A percentile compares a stretch with the other conserved stretches of the same genome.
Evolutionary conservation across 1,140 invertebrate genomes (phyloP).

Genomic region (Anastrepha obliqua): DNA sequence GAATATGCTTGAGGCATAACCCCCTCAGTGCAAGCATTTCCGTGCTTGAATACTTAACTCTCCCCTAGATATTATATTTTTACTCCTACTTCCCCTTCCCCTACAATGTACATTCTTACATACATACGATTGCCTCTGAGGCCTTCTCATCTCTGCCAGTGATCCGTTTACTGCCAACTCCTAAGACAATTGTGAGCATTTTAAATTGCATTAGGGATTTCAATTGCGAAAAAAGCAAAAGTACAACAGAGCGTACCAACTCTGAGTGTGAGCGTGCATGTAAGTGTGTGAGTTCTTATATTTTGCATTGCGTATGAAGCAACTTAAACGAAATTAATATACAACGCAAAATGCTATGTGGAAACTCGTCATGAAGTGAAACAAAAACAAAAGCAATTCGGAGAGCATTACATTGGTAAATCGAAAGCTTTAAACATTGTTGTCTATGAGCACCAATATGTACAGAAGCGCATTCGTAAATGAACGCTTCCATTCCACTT

Average conservation of each 20-base stretch:
- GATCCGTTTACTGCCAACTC: background rate
- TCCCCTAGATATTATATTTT: background rate
- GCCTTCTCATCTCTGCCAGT: background rate
- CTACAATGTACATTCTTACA: background rate
- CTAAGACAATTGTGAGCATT: slow-evolving; percentile 9
- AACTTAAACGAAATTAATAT: slow-evolving; percentile 20
- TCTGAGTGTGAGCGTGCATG: background rate
- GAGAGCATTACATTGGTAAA: background rate
- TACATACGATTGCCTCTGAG: background rate
- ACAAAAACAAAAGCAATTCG: background rate
- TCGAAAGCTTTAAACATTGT: background rate
- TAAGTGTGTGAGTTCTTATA: background rate
- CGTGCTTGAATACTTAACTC: background rate
- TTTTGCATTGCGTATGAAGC: background rate
- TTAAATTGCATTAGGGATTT: slow-evolving; percentile 47
- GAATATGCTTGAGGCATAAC: background rate
- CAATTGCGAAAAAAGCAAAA: slow-evolving; percentile 13
- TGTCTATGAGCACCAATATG: background rate
- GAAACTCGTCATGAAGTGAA: background rate
- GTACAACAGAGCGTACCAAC: background rate
- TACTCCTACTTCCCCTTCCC: too few relatives aligned
- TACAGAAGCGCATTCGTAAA: slow-evolving; percentile 1
- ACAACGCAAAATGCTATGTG: background rate
- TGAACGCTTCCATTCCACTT: background rate
- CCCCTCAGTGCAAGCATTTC: background rate